Base-by-base conservation (phyloP, 2,888 invertebrate species). In the Drosophila histrio region DNA sequence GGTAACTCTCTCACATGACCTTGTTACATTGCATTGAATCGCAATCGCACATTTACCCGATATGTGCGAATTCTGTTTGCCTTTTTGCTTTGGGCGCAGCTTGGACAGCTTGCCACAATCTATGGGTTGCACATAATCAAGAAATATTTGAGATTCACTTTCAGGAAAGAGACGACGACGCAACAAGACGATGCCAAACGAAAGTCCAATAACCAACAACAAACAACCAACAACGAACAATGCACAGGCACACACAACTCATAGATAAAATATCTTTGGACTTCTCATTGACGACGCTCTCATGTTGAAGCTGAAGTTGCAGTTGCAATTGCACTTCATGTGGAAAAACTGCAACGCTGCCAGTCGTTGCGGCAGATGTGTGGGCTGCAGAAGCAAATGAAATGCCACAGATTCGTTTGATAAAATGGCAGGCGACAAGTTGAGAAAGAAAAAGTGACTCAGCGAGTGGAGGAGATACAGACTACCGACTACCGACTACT, bases 141-240 rank as follows among this genome's bases (percentile, higher is more conserved):
- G 73, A 86, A 80, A 83, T 83, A 75, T 74, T 87, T 84, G 63
- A 84, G 87, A 84, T 84, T 84, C 87, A 87, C 87, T 84, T 86
- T 84, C 77, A 71, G 72, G 60, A 61, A 65, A 66, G 67, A 49
- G 28, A 44, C 71, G n/a, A 36, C 56, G 21, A 59, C 28, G 52
- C 77, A 46, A 41, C n/a, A 11, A 53, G 58, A 49, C 57, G 50
- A 44, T 50, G 57, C 57, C 74, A 72, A 79, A 77, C 75, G 71
- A 79, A 77, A 72, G 69, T 62, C 76, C 63, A 66, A 70, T 24
- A 6, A 15, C 22, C 22, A 49, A 47, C 8, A 34, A 49, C 32
- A 6, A 34, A 17, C 11, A 36, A 11, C 21, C 0, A 76, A 67
- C 49, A 72, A 62, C 64, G 15, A 68, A 79, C 79, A 85, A 80